Evolutionary conservation across 2,888 invertebrate genomes (phyloP), one percentile per base, ranked within the genome.

Genomic region (Lepidocyrtoides sp.): DNA sequence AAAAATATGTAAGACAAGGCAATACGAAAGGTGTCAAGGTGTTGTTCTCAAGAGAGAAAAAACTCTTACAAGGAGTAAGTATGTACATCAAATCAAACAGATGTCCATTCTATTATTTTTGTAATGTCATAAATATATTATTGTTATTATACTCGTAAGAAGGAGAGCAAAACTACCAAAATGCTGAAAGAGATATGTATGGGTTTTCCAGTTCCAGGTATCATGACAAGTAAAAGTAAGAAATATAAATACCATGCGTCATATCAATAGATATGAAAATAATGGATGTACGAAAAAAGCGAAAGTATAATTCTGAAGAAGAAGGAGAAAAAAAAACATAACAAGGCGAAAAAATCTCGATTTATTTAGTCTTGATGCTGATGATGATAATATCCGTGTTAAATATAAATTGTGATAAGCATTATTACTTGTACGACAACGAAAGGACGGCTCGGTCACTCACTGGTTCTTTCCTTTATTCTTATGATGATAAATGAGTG

Each of bases 71-170:
- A 51, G 44, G n/a, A n/a, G n/a, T n/a, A n/a, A n/a, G n/a, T n/a
- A n/a, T n/a, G n/a, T n/a, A n/a, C n/a, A n/a, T n/a, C 60, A 57
- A 20, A 60, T 85, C 84, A 85, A 85, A 83, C 84, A 85, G 69
- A 85, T 85, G 84, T 57, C 72, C 14, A 85, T 36, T 69, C 29
- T n/a, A 51, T 69, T 72, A 36, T 29, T 0, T 29, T 77, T 69
- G 82, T 77, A 41, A 23, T 60, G 23, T 85, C 48, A 83, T 66
- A 83, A 72, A 72, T 51, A 32, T 3, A 17, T 29, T 29, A 29
- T 54, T 48, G 66, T 51, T 69, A 20, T 20, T 63, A 60, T 17
- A 36, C 32, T 36, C n/a, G 17, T 36, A 36, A 36, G 36, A 36
- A 69, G 17, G 7, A 57, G 2, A 14, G n/a, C 48, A 48, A 10